phyloP scores from a whole-genome alignment of 2,113 vertebrate species.

The Jaculus jaculus region DNA sequence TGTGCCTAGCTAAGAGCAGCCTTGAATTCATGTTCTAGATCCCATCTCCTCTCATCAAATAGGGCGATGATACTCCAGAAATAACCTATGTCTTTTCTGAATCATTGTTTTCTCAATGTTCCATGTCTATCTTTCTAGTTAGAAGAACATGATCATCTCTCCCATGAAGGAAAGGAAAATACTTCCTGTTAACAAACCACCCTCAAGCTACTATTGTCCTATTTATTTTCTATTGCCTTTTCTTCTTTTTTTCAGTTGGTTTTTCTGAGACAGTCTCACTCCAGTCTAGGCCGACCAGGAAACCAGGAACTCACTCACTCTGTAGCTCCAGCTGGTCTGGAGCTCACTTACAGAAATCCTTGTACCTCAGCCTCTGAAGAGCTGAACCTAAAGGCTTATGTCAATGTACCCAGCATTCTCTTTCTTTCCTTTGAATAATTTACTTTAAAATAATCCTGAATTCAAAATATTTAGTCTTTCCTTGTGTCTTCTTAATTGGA shows the following conservation, averaged over 20 bases:
- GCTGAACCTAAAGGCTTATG: too few species aligned
- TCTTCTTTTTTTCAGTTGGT: too few species aligned
- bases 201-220: neutral
- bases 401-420: too few species aligned
- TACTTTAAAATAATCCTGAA: neutral
- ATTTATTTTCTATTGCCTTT: neutral
- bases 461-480: neutral
- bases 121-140: neutral
- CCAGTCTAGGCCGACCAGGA: too few species aligned
- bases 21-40: neutral
- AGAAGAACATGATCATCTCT: neutral
- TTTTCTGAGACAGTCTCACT: too few species aligned
- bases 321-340: too few species aligned
- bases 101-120: neutral
- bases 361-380: too few species aligned
- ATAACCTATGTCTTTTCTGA: neutral
- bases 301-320: too few species aligned
- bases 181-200: neutral
- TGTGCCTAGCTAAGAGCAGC: neutral
- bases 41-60: neutral
- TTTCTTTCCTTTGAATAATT: neutral
- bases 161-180: conserved; percentile 16
- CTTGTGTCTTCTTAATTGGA: neutral
- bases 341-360: too few species aligned
- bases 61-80: neutral